Evolutionary conservation across 2,113 vertebrate species (phyloP).

Genomic region (Grantiella picta): DNA sequence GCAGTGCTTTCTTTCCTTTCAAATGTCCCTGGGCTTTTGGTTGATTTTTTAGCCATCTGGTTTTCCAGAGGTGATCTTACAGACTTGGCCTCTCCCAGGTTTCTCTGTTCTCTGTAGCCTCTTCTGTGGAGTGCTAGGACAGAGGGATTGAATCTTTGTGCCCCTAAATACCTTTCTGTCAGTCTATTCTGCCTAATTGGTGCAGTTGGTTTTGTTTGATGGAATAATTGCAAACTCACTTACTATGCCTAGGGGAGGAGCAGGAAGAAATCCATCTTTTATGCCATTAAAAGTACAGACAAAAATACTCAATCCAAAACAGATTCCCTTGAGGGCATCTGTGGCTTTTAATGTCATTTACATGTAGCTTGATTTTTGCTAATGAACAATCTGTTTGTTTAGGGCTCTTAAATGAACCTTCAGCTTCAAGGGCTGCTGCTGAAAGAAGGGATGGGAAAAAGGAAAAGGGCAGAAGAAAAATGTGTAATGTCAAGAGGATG

Average conservation of each 20-base stretch:
- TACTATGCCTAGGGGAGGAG: neutral
- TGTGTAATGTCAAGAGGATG: neutral
- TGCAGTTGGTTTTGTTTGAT: neutral
- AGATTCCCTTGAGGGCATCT: neutral
- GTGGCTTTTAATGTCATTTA: slow-evolving; percentile 41
- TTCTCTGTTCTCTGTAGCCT: neutral
- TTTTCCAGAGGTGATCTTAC: neutral
- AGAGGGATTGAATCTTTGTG: neutral
- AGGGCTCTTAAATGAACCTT: neutral
- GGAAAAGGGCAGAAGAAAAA: neutral
- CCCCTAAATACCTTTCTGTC: neutral
- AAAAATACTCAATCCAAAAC: neutral
- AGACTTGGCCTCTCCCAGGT: neutral
- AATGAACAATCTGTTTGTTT: slow-evolving; percentile 24
- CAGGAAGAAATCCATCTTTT: slow-evolving; percentile 36
- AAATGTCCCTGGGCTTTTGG: neutral
- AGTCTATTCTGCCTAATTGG: neutral
- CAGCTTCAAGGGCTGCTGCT: neutral
- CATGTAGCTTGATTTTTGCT: slow-evolving; percentile 13
- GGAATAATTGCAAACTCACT: neutral
- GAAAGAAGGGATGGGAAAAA: neutral
- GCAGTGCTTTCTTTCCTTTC: neutral
- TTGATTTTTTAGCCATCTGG: neutral
- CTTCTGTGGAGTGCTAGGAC: neutral
- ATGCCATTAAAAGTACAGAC: neutral